Conservation (phyloP, 2,797 vertebrate genomes). For the Hippocampus kuda region DNA sequence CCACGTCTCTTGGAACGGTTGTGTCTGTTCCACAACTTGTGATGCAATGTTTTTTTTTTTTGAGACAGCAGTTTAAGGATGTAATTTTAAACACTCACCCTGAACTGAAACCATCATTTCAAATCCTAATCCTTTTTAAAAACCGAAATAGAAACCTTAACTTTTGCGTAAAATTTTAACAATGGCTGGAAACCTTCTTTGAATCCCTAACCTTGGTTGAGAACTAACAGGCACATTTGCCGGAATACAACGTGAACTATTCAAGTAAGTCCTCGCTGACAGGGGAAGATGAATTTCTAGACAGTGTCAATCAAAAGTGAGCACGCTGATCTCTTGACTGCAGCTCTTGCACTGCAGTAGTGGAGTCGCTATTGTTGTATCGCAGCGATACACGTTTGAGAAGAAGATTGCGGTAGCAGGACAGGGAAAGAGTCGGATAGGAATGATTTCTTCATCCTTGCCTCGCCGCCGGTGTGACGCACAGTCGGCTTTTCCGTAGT, state of each 20-base stretch:
- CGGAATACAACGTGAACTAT: not conserved
- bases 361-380: not conserved
- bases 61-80: too few species aligned
- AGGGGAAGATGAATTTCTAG: not conserved
- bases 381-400: not conserved
- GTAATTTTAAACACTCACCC: too few species aligned
- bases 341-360: not conserved
- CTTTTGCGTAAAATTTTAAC: too few species aligned
- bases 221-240: not conserved
- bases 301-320: not conserved
- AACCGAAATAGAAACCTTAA: too few species aligned
- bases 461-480: not conserved
- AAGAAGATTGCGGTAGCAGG: not conserved
- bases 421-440: not conserved
- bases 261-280: not conserved
- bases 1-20: too few species aligned
- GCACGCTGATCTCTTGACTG: not conserved
- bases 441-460: slow-evolving; percentile 6
- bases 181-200: not conserved
- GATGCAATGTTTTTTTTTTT: too few species aligned
- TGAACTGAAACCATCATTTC: too few species aligned
- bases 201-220: not conserved
- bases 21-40: too few species aligned
- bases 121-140: too few species aligned
- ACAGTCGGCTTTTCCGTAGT: not conserved